Conservation (phyloP, 2,113 vertebrate species). For the Notothenia rossii region DNA sequence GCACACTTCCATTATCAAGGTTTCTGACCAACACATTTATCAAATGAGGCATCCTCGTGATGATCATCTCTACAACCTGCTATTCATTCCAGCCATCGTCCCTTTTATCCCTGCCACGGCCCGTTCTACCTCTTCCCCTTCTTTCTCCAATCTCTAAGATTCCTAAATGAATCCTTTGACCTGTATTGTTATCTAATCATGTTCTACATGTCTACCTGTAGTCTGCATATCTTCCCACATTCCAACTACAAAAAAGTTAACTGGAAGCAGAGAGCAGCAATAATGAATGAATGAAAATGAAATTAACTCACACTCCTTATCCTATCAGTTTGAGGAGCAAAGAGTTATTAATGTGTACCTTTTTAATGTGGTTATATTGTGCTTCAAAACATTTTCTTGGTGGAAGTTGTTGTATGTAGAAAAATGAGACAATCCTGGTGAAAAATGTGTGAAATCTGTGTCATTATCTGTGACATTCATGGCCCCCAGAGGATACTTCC, state of each 20-base stretch:
- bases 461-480: neutral
- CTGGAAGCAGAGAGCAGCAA: constrained; percentile 33
- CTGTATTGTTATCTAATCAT: neutral
- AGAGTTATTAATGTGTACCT: neutral
- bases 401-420: neutral
- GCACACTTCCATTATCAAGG: neutral
- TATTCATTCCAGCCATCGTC: neutral
- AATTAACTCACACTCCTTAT: neutral
- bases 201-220: neutral
- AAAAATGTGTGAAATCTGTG: neutral
- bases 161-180: neutral
- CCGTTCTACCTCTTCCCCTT: constrained; percentile 20
- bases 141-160: constrained; percentile 9
- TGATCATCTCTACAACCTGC: constrained; percentile 5
- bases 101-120: neutral
- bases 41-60: neutral
- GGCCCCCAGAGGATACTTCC: neutral
- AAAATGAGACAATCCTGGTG: neutral
- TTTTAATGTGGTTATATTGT: neutral
- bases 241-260: constrained; percentile 29
- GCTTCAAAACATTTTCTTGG: neutral
- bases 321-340: neutral
- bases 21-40: neutral
- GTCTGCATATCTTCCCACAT: constrained; percentile 19
- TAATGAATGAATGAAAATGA: neutral